Evolutionary conservation across 2,113 vertebrate genomes (phyloP), one percentile per base, ranked within the genome.

Genomic region (Sylvietta virens): DNA sequence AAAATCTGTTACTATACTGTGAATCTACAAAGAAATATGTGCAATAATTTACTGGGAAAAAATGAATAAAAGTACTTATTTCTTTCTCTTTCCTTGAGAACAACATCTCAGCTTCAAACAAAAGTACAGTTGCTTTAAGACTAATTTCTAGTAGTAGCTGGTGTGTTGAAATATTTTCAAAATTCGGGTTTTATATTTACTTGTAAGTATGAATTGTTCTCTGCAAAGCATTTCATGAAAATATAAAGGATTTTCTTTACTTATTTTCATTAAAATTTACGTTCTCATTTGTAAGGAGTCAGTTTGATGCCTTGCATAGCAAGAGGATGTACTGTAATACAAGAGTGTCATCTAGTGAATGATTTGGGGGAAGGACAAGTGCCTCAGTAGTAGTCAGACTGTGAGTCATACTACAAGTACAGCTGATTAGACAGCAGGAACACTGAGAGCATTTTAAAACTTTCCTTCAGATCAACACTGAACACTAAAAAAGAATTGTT

Each of bases 311-410:
- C 48, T 61, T 56, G 19, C 40, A 33, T 33, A 44, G 9, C 39
- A 24, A 66, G 73, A 65, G 33, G 62, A 69, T 7, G 39, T 79
- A 33, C 26, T 86, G 6, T 78, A 74, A 91, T 77, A 78, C 90
- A 93, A 98, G 80, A 97, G 82, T 97, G 96, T 96, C 98, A 98
- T 79, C 97, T 98, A 98, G 97, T 97, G 97, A 98, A 86, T 92
- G 33, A 10, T 81, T 82, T 64, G 61, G 40, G 81, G 77, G 89
- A 91, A 77, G 71, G 53, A 93, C 39, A 74, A 81, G 71, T 37
- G 15, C 45, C 24, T 76, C 24, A 27, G 18, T 3, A 39, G 5
- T 26, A 70, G 45, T 11, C 37, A 54, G 51, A 54, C 44, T 66
- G 66, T 51, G 37, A 79, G 8, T 79, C n/a, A 47, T 35, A 26